Conservation (phyloP, 1,140 invertebrate genomes). For the Trissolcus basalis region DNA sequence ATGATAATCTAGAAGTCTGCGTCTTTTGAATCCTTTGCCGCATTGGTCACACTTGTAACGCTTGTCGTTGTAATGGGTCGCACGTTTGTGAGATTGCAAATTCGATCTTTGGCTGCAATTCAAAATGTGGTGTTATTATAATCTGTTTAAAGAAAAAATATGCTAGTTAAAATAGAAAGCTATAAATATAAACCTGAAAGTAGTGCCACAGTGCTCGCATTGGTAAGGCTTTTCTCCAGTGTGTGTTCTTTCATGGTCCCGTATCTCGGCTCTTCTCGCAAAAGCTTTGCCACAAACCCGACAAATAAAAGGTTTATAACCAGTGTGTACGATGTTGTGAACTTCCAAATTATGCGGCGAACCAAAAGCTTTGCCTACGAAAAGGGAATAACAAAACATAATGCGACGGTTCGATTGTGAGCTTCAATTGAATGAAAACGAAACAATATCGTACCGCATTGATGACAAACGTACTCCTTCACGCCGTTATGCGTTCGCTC, state of each 20-base stretch:
- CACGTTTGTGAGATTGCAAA: conserved; percentile 86
- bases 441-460: conserved; percentile 78
- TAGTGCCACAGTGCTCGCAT: conserved; percentile 87
- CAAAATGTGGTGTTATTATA: no score
- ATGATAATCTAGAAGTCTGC: conserved; percentile 86
- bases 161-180: no score
- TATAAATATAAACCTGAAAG: no score
- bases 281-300: conserved; percentile 84
- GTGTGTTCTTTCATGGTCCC: conserved; percentile 88
- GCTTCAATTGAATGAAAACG: neutral
- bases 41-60: conserved; percentile 83
- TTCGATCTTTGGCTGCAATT: conserved; percentile 83
- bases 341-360: conserved; percentile 86
- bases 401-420: no score
- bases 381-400: no score
- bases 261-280: conserved; percentile 84
- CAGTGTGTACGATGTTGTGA: conserved; percentile 84
- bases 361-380: conserved; percentile 86
- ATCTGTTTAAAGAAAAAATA: no score
- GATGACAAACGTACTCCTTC: conserved; percentile 83
- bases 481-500: conserved; percentile 82
- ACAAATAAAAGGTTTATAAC: conserved; percentile 83
- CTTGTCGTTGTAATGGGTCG: conserved; percentile 87
- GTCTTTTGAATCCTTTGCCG: conserved; percentile 84
- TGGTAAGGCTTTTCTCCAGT: conserved; percentile 91